phyloP scores from a whole-genome alignment of 2,888 invertebrate genomes.

The Andrena flavipes region DNA sequence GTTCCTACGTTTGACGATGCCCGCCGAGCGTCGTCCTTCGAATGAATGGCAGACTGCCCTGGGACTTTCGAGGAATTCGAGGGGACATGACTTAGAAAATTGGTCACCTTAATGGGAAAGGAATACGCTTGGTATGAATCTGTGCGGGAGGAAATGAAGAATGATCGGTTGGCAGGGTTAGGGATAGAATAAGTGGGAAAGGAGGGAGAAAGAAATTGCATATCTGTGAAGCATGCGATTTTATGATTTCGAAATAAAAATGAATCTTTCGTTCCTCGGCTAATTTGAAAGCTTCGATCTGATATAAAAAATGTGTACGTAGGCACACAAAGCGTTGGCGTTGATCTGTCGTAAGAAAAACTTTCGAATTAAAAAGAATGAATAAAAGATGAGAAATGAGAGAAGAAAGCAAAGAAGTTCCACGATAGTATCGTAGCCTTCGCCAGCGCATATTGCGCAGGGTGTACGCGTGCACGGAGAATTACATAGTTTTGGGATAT shows the following conservation, averaged over 20 bases:
- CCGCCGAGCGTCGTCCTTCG: constrained; percentile 11
- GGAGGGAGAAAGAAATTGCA: too few species aligned
- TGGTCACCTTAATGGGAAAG: constrained; percentile 18
- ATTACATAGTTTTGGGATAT: constrained; percentile 83
- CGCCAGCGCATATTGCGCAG: constrained; percentile 74
- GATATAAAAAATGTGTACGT: not conserved
- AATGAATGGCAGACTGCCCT: constrained; percentile 18
- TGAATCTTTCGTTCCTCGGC: too few species aligned
- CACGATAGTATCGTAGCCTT: constrained; percentile 62
- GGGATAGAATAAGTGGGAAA: too few species aligned
- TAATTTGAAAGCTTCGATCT: too few species aligned
- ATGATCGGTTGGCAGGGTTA: too few species aligned
- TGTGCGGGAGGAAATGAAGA: too few species aligned
- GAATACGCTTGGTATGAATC: not conserved
- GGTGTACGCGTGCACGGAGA: constrained; percentile 74
- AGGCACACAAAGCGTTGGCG: not conserved
- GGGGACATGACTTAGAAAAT: constrained; percentile 20
- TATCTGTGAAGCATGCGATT: too few species aligned
- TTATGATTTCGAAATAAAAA: too few species aligned
- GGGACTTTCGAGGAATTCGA: constrained; percentile 1
- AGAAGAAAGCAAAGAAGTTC: constrained; percentile 59
- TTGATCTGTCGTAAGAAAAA: not conserved
- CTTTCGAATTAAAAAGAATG: not conserved
- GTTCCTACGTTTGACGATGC: constrained; percentile 42
- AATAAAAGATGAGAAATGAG: constrained; percentile 2